Conservation (phyloP, 1,140 invertebrate species). For the Oscheius sp. region DNA sequence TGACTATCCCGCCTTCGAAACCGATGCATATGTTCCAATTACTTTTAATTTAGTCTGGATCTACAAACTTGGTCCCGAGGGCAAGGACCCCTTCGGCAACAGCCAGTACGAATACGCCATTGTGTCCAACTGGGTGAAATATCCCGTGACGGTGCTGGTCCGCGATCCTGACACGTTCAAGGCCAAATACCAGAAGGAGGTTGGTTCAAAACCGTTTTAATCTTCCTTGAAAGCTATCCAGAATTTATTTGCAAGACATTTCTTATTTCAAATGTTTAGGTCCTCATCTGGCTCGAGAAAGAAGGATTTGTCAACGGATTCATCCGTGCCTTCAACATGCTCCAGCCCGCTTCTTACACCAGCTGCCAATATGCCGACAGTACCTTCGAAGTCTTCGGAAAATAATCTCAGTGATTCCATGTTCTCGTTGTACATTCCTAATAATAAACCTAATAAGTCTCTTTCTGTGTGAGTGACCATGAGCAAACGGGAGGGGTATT, state of each 20-base stretch:
- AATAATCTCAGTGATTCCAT: constrained; percentile 19
- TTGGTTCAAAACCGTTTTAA: constrained; percentile 1
- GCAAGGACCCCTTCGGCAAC: constrained; percentile 60
- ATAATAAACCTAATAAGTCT: background rate
- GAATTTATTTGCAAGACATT: background rate
- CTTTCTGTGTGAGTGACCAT: background rate
- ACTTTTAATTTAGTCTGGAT: constrained; percentile 57
- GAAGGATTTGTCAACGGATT: constrained; percentile 61
- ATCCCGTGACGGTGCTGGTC: constrained; percentile 59
- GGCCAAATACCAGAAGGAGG: constrained; percentile 54
- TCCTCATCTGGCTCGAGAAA: constrained; percentile 59
- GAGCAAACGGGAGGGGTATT: too few species aligned
- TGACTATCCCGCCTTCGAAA: too few species aligned
- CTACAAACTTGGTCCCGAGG: constrained; percentile 60
- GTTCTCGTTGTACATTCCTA: background rate
- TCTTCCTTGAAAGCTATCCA: background rate
- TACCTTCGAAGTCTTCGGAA: constrained; percentile 60
- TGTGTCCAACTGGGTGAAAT: constrained; percentile 55
- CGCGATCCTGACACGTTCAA: constrained; percentile 61
- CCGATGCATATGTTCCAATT: constrained; percentile 2
- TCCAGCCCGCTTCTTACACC: constrained; percentile 55
- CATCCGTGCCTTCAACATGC: constrained; percentile 59
- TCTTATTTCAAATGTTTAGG: constrained; percentile 39
- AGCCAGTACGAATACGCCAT: constrained; percentile 61
- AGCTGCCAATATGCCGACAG: constrained; percentile 60